These are phyloP conservation scores for Clamator glandarius DNA, from an alignment of 2,797 vertebrate species.

Conservation along the genomic window DNA sequence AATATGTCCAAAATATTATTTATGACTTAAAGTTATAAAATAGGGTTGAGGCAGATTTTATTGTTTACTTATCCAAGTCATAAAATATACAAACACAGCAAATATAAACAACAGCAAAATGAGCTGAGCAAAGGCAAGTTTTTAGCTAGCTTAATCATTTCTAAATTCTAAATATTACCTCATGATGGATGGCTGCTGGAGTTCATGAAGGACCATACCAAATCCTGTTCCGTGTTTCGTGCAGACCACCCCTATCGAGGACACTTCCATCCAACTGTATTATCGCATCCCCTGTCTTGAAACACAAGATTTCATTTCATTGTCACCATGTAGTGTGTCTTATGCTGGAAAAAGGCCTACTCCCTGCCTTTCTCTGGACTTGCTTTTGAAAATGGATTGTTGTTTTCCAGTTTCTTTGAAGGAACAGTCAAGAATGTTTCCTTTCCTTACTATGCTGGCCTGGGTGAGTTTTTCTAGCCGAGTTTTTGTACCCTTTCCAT, in stretches of 20 bases:
- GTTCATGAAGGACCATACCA: background rate
- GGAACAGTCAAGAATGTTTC: background rate
- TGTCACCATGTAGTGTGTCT: background rate
- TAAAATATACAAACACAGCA: constrained; percentile 54
- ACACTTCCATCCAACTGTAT: background rate
- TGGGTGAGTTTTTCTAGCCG: background rate
- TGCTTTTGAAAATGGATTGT: background rate
- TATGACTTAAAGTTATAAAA: constrained; percentile 36
- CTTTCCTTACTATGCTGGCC: background rate
- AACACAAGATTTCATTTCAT: background rate
- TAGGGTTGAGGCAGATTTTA: constrained; percentile 15
- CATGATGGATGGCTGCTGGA: background rate
- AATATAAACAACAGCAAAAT: constrained; percentile 58
- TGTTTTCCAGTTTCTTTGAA: background rate
- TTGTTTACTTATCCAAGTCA: constrained; percentile 28
- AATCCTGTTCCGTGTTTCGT: background rate
- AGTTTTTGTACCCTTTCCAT: background rate
- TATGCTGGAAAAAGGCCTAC: background rate
- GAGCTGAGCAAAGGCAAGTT: background rate
- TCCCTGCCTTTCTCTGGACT: background rate
- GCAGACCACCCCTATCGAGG: background rate
- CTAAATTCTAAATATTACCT: constrained; percentile 33
- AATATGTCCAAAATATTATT: constrained; percentile 20
- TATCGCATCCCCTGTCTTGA: background rate
- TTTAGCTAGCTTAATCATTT: constrained; percentile 24